Percentiles rank a stretch among this genome's conserved stretches.
Conservation (phyloP, 23 tunicate genomes). For the Aplidium turbinatum region DNA sequence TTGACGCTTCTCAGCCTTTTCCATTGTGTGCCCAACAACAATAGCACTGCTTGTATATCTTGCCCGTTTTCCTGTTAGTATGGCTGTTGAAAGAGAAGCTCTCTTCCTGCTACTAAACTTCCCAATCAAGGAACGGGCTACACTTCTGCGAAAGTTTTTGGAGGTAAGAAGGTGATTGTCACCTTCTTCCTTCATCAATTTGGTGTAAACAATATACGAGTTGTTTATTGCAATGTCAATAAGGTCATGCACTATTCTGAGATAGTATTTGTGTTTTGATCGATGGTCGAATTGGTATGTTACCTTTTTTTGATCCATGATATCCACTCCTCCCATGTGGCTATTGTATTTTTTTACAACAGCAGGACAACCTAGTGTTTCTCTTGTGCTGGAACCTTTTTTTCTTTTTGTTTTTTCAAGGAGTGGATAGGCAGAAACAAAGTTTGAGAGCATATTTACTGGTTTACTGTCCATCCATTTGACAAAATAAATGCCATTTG, state of each 20-base stretch:
- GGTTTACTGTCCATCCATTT: constrained; percentile 14
- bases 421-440: constrained; percentile 11
- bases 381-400: no score
- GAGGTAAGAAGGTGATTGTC: not conserved
- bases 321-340: constrained; percentile 1
- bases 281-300: constrained; percentile 21
- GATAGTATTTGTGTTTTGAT: constrained; percentile 22
- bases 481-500: constrained; percentile 18
- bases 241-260: constrained; percentile 1
- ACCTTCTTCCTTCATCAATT: not conserved
- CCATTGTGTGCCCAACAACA: no score
- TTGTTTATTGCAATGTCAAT: constrained; percentile 17
- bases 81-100: not conserved
- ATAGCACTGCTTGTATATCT: no score
- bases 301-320: constrained; percentile 22
- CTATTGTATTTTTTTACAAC: no score
- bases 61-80: no score
- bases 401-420: no score
- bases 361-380: no score
- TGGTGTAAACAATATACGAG: constrained; percentile 13
- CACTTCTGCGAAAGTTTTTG: not conserved
- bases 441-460: constrained; percentile 9
- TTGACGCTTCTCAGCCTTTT: no score
- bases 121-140: not conserved
- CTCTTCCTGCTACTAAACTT: not conserved